These are phyloP conservation scores for Calycopis cecrops DNA, from an alignment of 1,140 invertebrate species.

Conservation along the genomic window DNA sequence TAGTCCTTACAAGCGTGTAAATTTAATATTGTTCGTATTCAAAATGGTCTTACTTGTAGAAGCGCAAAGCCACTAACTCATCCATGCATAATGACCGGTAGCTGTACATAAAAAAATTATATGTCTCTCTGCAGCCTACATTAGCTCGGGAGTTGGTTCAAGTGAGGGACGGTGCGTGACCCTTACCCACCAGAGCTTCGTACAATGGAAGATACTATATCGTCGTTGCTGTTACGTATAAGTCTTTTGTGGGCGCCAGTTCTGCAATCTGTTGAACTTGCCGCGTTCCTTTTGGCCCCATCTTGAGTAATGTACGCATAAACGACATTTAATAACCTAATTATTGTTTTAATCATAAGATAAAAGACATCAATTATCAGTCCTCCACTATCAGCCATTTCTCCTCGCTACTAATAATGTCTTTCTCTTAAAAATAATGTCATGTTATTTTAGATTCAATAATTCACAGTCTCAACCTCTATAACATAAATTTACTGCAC, in stretches of 20 bases:
- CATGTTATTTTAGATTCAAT: too few species aligned
- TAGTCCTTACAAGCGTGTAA: too few species aligned
- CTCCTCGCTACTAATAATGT: too few species aligned
- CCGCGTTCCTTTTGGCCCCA: constrained; percentile 35
- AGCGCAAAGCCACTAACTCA: too few species aligned
- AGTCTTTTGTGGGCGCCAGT: constrained; percentile 32
- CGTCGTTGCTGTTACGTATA: constrained; percentile 26
- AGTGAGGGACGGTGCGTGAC: background rate
- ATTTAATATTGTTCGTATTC: too few species aligned
- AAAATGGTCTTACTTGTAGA: too few species aligned
- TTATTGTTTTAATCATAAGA: background rate
- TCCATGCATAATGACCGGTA: too few species aligned
- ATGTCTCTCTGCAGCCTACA: constrained; percentile 1
- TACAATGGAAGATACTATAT: constrained; percentile 20
- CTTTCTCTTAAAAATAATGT: too few species aligned
- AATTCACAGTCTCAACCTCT: too few species aligned
- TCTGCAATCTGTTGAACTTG: constrained; percentile 33
- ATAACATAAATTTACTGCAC: background rate
- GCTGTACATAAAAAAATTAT: too few species aligned
- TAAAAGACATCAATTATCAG: too few species aligned
- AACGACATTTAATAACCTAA: constrained; percentile 6
- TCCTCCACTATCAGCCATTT: too few species aligned
- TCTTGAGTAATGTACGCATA: constrained; percentile 29
- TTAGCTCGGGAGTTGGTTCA: constrained; percentile 19
- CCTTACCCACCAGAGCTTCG: constrained; percentile 26